Evolutionary conservation across 53 echinoderm and acorn worm species (phyloP).

Genomic region (Crossaster papposus): DNA sequence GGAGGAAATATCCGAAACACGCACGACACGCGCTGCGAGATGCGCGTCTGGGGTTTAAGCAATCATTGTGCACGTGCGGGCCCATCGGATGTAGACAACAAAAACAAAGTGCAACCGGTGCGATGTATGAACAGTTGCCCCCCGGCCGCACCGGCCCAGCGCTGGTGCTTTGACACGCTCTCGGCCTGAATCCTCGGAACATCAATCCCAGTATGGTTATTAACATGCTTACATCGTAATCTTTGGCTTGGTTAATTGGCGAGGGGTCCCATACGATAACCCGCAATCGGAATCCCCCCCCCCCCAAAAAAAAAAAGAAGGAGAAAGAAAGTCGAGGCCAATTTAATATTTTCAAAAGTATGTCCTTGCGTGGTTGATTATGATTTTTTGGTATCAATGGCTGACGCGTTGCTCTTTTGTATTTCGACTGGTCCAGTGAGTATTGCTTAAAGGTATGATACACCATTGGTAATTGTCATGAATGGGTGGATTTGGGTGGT

Average conservation of each 20-base stretch:
- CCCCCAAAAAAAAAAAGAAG: not conserved
- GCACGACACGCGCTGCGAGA: not conserved
- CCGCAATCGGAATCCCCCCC: not conserved
- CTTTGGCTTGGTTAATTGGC: not conserved
- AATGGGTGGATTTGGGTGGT: too few relatives aligned
- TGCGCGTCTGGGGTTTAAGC: not conserved
- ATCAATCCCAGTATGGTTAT: not conserved
- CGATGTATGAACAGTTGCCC: conserved; percentile 45
- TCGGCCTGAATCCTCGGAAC: not conserved
- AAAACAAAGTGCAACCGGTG: conserved; percentile 25
- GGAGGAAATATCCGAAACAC: not conserved
- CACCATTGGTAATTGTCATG: too few relatives aligned
- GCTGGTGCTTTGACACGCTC: conserved; percentile 3
- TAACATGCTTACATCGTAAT: conserved; percentile 8
- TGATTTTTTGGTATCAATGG: too few relatives aligned
- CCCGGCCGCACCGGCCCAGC: not conserved
- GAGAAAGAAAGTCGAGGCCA: not conserved
- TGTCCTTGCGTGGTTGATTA: too few relatives aligned
- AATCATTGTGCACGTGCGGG: conserved; percentile 20
- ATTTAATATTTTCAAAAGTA: not conserved
- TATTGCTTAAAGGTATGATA: too few relatives aligned
- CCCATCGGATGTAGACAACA: conserved; percentile 2
- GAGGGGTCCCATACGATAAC: not conserved
- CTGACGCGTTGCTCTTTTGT: too few relatives aligned
- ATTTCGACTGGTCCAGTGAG: too few relatives aligned